Evolutionary conservation across 1,140 invertebrate species (phyloP).

Genomic region (Drosophila repletoides): DNA sequence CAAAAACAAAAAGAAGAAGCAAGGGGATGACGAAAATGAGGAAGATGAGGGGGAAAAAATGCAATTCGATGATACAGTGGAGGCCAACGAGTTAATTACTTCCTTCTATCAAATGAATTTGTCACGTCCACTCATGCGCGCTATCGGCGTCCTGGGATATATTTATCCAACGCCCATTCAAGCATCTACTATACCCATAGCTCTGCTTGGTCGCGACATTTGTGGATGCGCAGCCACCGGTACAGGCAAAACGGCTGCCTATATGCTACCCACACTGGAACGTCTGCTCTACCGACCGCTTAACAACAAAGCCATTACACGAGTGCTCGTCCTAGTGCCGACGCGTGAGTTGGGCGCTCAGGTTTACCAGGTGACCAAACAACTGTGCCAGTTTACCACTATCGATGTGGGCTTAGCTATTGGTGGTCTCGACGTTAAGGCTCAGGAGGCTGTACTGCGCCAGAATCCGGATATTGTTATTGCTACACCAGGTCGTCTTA

Average conservation of each 20-base stretch:
- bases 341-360: constrained; percentile 97
- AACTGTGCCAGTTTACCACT: constrained; percentile 93
- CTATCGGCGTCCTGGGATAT: constrained; percentile 93
- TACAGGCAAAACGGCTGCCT: constrained; percentile 99
- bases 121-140: constrained; percentile 94
- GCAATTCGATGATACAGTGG: constrained; percentile 89
- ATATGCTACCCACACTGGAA: constrained; percentile 98
- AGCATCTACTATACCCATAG: constrained; percentile 96
- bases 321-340: constrained; percentile 97
- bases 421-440: constrained; percentile 96
- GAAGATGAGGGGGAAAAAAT: constrained; percentile 85
- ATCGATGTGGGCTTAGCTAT: constrained; percentile 92
- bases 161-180: constrained; percentile 98
- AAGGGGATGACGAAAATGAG: constrained; percentile 78
- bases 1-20: constrained; percentile 84
- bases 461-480: constrained; percentile 98
- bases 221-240: constrained; percentile 90
- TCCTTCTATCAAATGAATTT: constrained; percentile 97
- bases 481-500: constrained; percentile 97
- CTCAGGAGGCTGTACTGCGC: constrained; percentile 93
- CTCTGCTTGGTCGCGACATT: constrained; percentile 87
- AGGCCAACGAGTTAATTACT: constrained; percentile 86
- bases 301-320: constrained; percentile 86
- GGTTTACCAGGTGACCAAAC: constrained; percentile 96
- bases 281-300: constrained; percentile 91